Conservation (phyloP, 1,140 invertebrate genomes). For the Zaprionus davidi region DNA sequence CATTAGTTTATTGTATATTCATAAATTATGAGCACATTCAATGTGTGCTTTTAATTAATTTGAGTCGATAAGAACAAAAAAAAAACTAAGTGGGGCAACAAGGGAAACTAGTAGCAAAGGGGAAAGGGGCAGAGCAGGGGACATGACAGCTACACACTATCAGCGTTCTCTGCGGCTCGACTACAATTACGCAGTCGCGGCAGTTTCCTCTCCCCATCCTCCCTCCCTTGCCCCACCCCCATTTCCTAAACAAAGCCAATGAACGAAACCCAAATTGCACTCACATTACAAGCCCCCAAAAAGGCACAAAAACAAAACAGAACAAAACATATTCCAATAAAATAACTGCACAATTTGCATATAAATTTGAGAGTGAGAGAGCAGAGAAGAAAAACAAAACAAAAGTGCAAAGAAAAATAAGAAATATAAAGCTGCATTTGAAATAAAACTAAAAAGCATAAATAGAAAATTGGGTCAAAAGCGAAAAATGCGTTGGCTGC, state of each 20-base stretch:
- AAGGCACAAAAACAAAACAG: not conserved
- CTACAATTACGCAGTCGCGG: constrained; percentile 46
- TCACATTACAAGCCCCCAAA: constrained; percentile 24
- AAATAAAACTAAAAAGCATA: constrained; percentile 20
- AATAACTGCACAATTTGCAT: constrained; percentile 38
- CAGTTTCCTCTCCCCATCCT: constrained; percentile 17
- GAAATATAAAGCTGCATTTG: constrained; percentile 11
- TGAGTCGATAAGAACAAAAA: constrained; percentile 18
- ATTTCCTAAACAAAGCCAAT: constrained; percentile 40
- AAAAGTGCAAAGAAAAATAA: not conserved
- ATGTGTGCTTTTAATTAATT: constrained; percentile 39
- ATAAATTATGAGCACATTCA: constrained; percentile 12
- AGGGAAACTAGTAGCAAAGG: not conserved
- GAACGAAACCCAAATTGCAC: constrained; percentile 34
- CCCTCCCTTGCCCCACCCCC: no score
- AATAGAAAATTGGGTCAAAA: constrained; percentile 30
- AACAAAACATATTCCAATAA: constrained; percentile 7
- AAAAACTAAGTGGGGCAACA: constrained; percentile 28
- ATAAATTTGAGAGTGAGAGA: constrained; percentile 6
- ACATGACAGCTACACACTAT: not conserved
- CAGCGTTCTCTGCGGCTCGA: constrained; percentile 14
- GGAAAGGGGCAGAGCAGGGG: not conserved
- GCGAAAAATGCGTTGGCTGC: not conserved
- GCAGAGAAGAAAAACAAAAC: constrained; percentile 11
- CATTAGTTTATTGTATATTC: constrained; percentile 27